Conservation (phyloP, 2,888 invertebrate genomes). For the Rotaria sp. region DNA sequence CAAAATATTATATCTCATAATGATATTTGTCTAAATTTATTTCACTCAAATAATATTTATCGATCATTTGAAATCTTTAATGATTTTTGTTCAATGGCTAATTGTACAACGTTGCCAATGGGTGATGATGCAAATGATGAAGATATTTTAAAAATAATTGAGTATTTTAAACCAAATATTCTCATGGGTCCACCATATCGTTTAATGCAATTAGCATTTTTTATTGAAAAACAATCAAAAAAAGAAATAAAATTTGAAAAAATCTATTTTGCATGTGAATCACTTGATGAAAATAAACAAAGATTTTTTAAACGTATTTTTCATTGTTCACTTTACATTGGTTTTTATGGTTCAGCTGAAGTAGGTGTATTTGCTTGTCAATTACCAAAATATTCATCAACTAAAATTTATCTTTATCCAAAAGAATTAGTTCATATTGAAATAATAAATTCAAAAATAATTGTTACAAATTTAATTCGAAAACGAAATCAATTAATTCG, state of each 20-base stretch:
- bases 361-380: neutral
- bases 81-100: neutral
- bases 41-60: neutral
- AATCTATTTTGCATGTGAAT: neutral
- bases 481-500: neutral
- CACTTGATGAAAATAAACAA: neutral
- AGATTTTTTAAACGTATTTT: neutral
- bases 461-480: neutral
- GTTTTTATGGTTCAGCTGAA: neutral
- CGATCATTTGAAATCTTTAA: neutral
- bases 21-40: neutral
- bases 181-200: neutral
- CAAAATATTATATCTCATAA: neutral
- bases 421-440: slow-evolving; percentile 8
- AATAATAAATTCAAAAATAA: neutral
- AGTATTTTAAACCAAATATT: neutral
- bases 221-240: neutral
- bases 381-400: neutral
- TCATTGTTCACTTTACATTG: neutral
- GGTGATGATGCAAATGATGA: neutral
- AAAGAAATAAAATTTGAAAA: neutral
- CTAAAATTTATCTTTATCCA: neutral
- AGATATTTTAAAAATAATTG: neutral
- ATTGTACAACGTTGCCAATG: neutral
- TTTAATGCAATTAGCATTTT: neutral